A percentile compares a stretch with the other conserved stretches of the same genome.
Conservation (phyloP, 2,113 vertebrate species). For the Noturus placidus region DNA sequence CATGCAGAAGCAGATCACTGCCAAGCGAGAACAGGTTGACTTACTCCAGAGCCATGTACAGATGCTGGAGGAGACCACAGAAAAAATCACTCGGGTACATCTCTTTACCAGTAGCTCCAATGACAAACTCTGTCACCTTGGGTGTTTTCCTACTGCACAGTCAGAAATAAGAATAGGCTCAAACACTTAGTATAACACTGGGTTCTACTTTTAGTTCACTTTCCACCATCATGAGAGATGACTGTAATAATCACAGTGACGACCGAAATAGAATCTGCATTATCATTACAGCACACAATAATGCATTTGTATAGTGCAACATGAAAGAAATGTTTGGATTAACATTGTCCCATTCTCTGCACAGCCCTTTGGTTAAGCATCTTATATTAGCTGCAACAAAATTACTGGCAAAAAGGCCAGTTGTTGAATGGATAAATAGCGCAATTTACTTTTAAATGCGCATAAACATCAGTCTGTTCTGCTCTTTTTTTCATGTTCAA, state of each 20-base stretch:
- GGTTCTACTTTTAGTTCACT: background rate
- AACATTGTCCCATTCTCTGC: background rate
- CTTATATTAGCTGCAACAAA: background rate
- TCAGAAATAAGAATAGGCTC: background rate
- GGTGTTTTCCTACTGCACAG: background rate
- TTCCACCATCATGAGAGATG: background rate
- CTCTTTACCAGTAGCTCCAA: background rate
- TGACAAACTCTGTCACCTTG: background rate
- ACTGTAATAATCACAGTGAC: background rate
- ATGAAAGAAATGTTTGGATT: background rate
- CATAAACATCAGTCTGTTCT: background rate
- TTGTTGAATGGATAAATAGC: background rate
- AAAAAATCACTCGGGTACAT: conserved; percentile 75
- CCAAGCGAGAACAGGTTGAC: conserved; percentile 80
- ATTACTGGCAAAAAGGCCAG: background rate
- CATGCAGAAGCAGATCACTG: conserved; percentile 85
- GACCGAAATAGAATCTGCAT: background rate
- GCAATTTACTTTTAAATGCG: background rate
- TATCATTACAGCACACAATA: background rate
- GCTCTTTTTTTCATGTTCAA: background rate
- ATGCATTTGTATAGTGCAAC: background rate
- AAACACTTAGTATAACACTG: background rate
- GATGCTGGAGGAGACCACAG: conserved; percentile 78
- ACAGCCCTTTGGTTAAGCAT: background rate
- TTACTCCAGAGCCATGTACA: conserved; percentile 79